Conservation (phyloP, 1,140 invertebrate genomes). For the Drosophila lowei region DNA sequence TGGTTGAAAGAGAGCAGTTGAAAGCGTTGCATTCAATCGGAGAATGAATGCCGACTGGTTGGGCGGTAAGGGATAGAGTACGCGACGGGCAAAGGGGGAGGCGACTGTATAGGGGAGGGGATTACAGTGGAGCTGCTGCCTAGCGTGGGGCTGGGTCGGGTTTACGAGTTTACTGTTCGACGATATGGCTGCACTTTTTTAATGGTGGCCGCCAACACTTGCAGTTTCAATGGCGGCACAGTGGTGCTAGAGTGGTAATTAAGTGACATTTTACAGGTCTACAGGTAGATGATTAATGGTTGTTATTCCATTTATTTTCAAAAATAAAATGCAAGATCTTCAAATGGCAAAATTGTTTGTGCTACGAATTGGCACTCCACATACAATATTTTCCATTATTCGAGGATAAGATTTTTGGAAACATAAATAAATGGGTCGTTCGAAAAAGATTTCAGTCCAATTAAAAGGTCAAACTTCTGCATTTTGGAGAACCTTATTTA, state of each 20-base stretch:
- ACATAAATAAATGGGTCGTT: no score
- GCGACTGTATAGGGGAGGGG: constrained; percentile 14
- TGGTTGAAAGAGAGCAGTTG: constrained; percentile 7
- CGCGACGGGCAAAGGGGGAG: not conserved
- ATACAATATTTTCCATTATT: no score
- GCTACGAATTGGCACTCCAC: no score
- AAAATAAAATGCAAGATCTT: no score
- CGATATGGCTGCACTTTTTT: constrained; percentile 44
- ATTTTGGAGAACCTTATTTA: no score
- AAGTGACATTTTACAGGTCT: not conserved
- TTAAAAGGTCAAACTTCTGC: no score
- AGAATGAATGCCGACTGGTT: constrained; percentile 23
- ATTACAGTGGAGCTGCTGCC: constrained; percentile 42
- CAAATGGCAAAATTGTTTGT: no score
- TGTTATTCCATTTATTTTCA: no score
- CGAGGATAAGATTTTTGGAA: no score
- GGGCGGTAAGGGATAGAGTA: not conserved
- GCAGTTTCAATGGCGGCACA: constrained; percentile 59
- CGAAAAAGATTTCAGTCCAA: no score
- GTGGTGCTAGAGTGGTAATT: constrained; percentile 4
- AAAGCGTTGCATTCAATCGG: constrained; percentile 27
- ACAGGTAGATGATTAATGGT: no score
- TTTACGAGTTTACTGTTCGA: constrained; percentile 51
- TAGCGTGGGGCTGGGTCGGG: constrained; percentile 41
- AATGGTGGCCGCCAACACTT: constrained; percentile 59